A percentile compares a stretch with the other conserved stretches of the same genome.
These are phyloP conservation scores for Aldrovandia affinis DNA, from an alignment of 2,797 vertebrate species.

Conservation along the genomic window DNA sequence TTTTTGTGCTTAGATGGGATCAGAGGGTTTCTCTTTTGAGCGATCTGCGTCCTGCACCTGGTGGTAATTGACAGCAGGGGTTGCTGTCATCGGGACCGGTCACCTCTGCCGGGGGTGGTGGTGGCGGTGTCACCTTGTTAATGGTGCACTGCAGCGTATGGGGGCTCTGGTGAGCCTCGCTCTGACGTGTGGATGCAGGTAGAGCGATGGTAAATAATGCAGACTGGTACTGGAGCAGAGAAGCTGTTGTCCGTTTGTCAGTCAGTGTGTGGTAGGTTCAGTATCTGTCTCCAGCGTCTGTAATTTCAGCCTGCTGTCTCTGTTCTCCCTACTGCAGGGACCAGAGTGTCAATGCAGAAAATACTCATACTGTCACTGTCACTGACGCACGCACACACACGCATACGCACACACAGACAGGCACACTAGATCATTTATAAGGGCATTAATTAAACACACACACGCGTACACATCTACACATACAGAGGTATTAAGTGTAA, in stretches of 20 bases:
- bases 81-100: not conserved
- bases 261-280: not conserved
- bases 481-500: not conserved
- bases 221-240: not conserved
- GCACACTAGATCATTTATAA: not conserved
- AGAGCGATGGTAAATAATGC: not conserved
- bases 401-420: not conserved
- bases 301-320: conserved; percentile 34
- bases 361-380: not conserved
- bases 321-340: not conserved
- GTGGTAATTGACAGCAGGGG: not conserved
- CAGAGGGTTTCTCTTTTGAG: not conserved
- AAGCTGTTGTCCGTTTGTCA: not conserved
- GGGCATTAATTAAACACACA: not conserved
- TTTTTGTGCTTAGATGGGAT: not conserved
- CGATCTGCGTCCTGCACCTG: not conserved
- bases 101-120: not conserved
- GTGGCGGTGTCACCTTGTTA: not conserved
- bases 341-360: not conserved
- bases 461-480: not conserved
- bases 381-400: not conserved
- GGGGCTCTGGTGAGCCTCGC: not conserved
- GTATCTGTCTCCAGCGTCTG: not conserved
- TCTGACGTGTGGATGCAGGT: not conserved
- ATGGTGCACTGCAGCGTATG: not conserved